phyloP scores from a whole-genome alignment of 2,113 vertebrate genomes.

The Mormoops blainvillei region DNA sequence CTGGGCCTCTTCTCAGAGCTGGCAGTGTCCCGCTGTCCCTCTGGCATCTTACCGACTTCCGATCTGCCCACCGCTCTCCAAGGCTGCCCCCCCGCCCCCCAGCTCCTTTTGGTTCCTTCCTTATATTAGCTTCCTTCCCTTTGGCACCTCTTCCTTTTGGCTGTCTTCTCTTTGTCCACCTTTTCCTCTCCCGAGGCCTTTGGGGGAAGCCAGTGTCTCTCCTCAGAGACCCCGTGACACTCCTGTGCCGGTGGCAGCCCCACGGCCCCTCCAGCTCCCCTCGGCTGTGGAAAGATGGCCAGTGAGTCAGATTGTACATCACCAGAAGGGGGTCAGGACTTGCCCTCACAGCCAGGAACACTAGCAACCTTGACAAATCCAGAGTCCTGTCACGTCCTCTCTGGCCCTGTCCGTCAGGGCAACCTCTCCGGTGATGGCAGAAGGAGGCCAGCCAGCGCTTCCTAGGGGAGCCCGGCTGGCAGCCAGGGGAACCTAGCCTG shows the following conservation, averaged over 20 bases:
- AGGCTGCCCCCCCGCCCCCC: not conserved
- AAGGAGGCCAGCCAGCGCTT: not conserved
- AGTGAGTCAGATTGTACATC: not conserved
- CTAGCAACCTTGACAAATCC: not conserved
- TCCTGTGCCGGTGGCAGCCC: not conserved
- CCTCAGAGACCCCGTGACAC: not conserved
- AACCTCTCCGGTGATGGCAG: not conserved
- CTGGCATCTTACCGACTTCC: not conserved
- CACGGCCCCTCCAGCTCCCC: not conserved
- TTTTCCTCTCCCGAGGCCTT: slow-evolving; percentile 21
- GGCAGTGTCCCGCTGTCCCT: not conserved
- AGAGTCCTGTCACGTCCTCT: accelerated
- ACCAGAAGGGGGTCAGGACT: not conserved
- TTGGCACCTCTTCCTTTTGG: not conserved
- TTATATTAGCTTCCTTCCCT: slow-evolving; percentile 21
- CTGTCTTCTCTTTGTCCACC: slow-evolving; percentile 18
- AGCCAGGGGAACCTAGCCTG: not conserved
- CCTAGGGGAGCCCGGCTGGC: not conserved
- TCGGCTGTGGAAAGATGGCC: not conserved
- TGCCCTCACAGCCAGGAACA: not conserved
- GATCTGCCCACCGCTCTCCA: not conserved
- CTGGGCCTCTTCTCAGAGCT: not conserved
- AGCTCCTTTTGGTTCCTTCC: not conserved
- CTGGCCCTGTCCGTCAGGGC: not conserved
- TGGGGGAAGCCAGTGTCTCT: not conserved